A percentile compares a stretch with the other conserved stretches of the same genome.
phyloP scores from a whole-genome alignment of 2,113 vertebrate species.

The Epinephelus lanceolatus region DNA sequence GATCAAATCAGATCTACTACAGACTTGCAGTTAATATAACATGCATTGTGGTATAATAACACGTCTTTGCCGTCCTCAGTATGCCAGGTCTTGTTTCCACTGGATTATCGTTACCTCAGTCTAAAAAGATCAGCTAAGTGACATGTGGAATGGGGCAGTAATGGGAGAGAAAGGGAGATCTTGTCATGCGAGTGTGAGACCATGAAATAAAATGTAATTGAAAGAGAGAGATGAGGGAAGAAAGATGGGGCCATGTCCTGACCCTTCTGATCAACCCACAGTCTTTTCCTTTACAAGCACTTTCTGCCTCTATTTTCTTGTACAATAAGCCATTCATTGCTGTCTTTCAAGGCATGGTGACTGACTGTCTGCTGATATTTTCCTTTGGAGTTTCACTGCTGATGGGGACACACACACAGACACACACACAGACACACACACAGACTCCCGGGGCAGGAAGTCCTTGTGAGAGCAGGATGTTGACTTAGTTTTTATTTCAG shows the following conservation, averaged over 20 bases:
- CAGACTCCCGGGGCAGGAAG: constrained; percentile 58
- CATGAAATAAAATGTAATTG: constrained; percentile 36
- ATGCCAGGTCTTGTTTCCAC: background rate
- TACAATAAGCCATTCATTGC: constrained; percentile 42
- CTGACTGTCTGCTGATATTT: constrained; percentile 33
- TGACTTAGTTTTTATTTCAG: constrained; percentile 78
- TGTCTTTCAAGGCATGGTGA: constrained; percentile 35
- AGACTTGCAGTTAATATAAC: background rate
- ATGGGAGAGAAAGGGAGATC: background rate
- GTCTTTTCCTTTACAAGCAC: background rate
- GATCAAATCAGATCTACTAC: background rate
- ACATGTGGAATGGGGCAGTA: background rate
- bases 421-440: background rate
- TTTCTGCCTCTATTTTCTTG: constrained; percentile 41
- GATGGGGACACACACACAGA: constrained; percentile 23
- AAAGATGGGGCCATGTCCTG: constrained; percentile 5
- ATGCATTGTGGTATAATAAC: background rate
- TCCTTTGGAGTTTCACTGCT: constrained; percentile 27
- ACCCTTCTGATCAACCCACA: constrained; percentile 25
- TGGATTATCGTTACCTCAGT: background rate
- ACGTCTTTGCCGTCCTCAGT: background rate
- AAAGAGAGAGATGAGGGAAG: constrained; percentile 10
- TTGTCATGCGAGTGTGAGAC: constrained; percentile 1
- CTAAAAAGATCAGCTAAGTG: background rate
- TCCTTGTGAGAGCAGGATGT: constrained; percentile 77